Evolutionary conservation across 2,797 vertebrate genomes (phyloP).

Genomic region (Siniperca scherzeri): DNA sequence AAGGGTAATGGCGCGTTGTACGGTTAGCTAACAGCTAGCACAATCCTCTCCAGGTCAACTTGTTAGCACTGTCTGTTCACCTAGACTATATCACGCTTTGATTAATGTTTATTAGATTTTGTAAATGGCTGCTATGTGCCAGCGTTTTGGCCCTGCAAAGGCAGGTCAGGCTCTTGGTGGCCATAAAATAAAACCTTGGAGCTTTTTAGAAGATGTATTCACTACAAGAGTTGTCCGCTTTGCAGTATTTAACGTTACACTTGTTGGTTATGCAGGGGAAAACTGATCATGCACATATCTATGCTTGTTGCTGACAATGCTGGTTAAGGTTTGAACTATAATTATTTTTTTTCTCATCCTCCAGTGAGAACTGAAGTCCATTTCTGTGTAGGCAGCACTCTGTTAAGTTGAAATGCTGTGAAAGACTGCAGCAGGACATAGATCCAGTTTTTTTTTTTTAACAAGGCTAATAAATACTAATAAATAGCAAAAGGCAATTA

Average conservation of each 20-base stretch:
- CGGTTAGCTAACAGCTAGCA: not conserved
- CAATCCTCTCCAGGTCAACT: not conserved
- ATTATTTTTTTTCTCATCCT: constrained; percentile 12
- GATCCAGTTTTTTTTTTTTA: not conserved
- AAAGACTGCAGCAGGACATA: not conserved
- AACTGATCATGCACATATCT: constrained; percentile 20
- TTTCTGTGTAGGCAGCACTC: constrained; percentile 26
- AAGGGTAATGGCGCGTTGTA: too few species aligned
- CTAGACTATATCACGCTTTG: not conserved
- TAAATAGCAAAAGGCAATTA: not conserved
- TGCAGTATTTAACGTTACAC: constrained; percentile 10
- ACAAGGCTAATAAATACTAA: not conserved
- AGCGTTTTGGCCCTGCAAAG: not conserved
- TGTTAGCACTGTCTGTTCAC: not conserved
- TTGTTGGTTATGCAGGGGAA: not conserved
- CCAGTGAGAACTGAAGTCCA: constrained; percentile 17
- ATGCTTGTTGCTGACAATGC: constrained; percentile 25
- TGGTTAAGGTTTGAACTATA: constrained; percentile 19
- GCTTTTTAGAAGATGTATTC: constrained; percentile 14
- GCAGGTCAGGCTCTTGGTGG: not conserved
- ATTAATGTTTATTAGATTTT: not conserved
- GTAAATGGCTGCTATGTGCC: not conserved
- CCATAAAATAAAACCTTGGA: not conserved
- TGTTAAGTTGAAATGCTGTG: constrained; percentile 20
- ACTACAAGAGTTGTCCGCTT: not conserved